A percentile compares a stretch with the other conserved stretches of the same genome.
Evolutionary conservation across 2,797 vertebrate species (phyloP).

Genomic region (Catharus ustulatus): DNA sequence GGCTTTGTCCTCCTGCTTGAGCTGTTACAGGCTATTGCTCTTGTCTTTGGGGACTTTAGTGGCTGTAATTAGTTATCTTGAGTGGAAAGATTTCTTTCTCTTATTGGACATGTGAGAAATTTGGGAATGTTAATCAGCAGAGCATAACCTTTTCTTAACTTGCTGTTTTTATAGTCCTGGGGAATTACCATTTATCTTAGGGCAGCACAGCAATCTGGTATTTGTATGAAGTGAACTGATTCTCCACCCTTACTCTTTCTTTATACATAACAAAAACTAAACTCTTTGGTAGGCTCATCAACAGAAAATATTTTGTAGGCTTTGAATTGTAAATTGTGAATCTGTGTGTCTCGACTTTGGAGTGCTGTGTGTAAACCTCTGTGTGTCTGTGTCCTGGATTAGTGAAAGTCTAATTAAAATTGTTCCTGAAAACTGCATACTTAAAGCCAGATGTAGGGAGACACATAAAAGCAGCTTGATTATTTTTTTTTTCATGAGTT

Average conservation of each 20-base stretch:
- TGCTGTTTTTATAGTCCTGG: not conserved
- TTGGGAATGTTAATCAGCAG: conserved; percentile 15
- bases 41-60: not conserved
- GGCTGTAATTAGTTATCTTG: conserved; percentile 19
- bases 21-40: not conserved
- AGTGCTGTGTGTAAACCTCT: fast-evolving
- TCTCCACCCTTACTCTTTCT: not conserved
- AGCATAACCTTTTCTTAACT: conserved; percentile 47
- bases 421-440: not conserved
- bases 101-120: not conserved
- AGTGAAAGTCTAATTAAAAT: conserved; percentile 5
- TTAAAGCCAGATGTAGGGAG: not conserved
- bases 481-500: not conserved
- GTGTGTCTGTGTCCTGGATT: not conserved
- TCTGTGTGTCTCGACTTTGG: not conserved
- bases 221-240: conserved; percentile 2
- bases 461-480: not conserved
- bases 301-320: not conserved
- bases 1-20: not conserved
- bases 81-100: not conserved
- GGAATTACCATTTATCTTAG: conserved; percentile 44
- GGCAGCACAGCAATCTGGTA: not conserved
- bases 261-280: not conserved
- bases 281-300: not conserved
- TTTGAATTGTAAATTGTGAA: conserved; percentile 37